Evolutionary conservation across 2,888 invertebrate genomes (phyloP), one percentile per base, ranked within the genome.

Genomic region (Megaustenia siamemsis): DNA sequence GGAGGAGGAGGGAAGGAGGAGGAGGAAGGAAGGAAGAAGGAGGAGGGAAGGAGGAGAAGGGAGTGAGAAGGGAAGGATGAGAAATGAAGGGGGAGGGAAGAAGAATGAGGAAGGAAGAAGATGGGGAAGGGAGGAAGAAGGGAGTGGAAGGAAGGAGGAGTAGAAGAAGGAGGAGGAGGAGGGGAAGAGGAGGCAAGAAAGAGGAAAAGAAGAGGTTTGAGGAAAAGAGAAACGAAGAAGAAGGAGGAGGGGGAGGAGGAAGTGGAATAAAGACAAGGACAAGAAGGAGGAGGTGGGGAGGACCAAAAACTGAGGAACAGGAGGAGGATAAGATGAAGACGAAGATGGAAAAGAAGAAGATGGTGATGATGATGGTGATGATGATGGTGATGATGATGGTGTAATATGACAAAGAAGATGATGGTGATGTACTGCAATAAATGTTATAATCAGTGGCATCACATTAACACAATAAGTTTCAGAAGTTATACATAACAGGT

Each of bases 31-130:
- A 63, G 45, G 53, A 75, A 60, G 63, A 60, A 76, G 83, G 66
- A 60, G 38, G 66, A 83, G 38, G 66, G 66, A 76, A 32, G 66
- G 45, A 66, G n/a, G 76, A 45, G n/a, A 82, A 56, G 38, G 78
- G 38, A n/a, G n/a, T n/a, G n/a, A n/a, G n/a, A n/a, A n/a, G n/a
- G n/a, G n/a, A n/a, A n/a, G n/a, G n/a, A n/a, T n/a, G n/a, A n/a
- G n/a, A n/a, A n/a, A n/a, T n/a, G n/a, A n/a, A n/a, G n/a, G n/a
- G n/a, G n/a, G n/a, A n/a, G n/a, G n/a, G n/a, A n/a, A n/a, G n/a
- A n/a, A n/a, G n/a, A n/a, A n/a, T n/a, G n/a, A n/a, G n/a, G n/a
- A n/a, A n/a, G n/a, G n/a, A n/a, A n/a, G n/a, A n/a, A n/a, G n/a
- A n/a, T n/a, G n/a, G n/a, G n/a, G n/a, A n/a, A n/a, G n/a, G n/a